Percentiles rank a stretch among this genome's conserved stretches.
phyloP scores from a whole-genome alignment of 2,797 vertebrate genomes.

The Knipowitschia caucasica region DNA sequence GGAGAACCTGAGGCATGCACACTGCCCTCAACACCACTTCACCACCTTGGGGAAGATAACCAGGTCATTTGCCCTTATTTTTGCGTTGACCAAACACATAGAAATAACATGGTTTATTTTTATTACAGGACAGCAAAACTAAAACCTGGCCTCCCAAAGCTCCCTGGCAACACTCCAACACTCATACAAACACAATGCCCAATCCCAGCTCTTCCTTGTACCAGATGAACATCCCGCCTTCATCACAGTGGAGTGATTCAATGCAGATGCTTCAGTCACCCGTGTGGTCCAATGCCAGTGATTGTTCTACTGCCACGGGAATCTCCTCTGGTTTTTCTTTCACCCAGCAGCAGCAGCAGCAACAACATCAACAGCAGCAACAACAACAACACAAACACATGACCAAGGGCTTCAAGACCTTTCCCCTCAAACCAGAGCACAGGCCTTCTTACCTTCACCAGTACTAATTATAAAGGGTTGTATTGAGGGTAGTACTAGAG shows the following conservation, averaged over 20 bases:
- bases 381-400: slow-evolving; percentile 86
- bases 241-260: slow-evolving; percentile 93
- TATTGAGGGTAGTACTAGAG: slow-evolving; percentile 25
- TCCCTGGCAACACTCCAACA: slow-evolving; percentile 89
- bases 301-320: slow-evolving; percentile 80
- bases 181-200: slow-evolving; percentile 83
- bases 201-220: slow-evolving; percentile 88
- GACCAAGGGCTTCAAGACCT: slow-evolving; percentile 97
- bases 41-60: slow-evolving; percentile 84
- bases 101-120: neutral
- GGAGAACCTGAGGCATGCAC: slow-evolving; percentile 91
- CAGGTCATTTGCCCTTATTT: slow-evolving; percentile 75
- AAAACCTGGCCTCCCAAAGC: slow-evolving; percentile 99
- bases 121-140: slow-evolving; percentile 94
- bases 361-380: slow-evolving; percentile 73
- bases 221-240: slow-evolving; percentile 86
- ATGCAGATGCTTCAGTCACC: slow-evolving; percentile 95
- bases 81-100: neutral
- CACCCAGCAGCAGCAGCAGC: slow-evolving; percentile 79
- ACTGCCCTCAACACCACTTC: slow-evolving; percentile 89
- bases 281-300: slow-evolving; percentile 88
- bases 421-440: slow-evolving; percentile 93
- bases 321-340: slow-evolving; percentile 86
- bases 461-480: slow-evolving; percentile 76
- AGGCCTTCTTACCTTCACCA: slow-evolving; percentile 95